Conservation (phyloP, 1,140 invertebrate genomes). For the Saxidomus purpurata region DNA sequence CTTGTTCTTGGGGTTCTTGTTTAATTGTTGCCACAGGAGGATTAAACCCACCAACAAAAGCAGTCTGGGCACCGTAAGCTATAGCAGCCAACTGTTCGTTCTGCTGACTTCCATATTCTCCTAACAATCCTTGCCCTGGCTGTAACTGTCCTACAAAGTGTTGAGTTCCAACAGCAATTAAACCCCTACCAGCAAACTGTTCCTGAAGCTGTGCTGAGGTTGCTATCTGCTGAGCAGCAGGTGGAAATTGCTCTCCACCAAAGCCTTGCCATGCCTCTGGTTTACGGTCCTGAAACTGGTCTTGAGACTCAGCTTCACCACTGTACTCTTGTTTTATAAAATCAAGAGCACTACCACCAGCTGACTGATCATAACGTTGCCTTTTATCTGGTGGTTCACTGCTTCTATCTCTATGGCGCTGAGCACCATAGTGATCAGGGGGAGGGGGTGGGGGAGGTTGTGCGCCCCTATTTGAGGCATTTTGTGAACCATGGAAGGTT, state of each 20-base stretch:
- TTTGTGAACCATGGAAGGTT: slow-evolving; percentile 44
- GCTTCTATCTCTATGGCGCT: slow-evolving; percentile 58
- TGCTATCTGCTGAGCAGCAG: not conserved
- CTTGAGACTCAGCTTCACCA: slow-evolving; percentile 64
- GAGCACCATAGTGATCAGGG: slow-evolving; percentile 52
- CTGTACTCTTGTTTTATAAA: slow-evolving; percentile 77
- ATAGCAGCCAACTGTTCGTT: slow-evolving; percentile 58
- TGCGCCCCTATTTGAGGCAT: slow-evolving; percentile 27
- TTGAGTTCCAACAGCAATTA: slow-evolving; percentile 60
- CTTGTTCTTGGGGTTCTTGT: slow-evolving; percentile 11
- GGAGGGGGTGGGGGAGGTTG: slow-evolving; percentile 67
- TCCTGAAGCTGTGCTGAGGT: slow-evolving; percentile 45
- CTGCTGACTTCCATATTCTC: slow-evolving; percentile 66
- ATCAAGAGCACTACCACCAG: slow-evolving; percentile 75
- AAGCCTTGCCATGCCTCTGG: slow-evolving; percentile 23
- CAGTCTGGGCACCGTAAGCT: slow-evolving; percentile 58
- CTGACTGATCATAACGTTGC: slow-evolving; percentile 66
- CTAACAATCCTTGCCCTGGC: slow-evolving; percentile 56
- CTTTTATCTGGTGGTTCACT: slow-evolving; percentile 72
- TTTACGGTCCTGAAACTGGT: slow-evolving; percentile 58
- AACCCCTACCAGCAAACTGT: slow-evolving; percentile 61
- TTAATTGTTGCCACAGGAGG: slow-evolving; percentile 47
- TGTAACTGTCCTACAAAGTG: slow-evolving; percentile 53
- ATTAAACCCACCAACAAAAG: slow-evolving; percentile 62
- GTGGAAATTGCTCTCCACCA: slow-evolving; percentile 49